These are phyloP conservation scores for Drosophila insularis DNA, from an alignment of 1,140 invertebrate genomes.

Conservation along the genomic window DNA sequence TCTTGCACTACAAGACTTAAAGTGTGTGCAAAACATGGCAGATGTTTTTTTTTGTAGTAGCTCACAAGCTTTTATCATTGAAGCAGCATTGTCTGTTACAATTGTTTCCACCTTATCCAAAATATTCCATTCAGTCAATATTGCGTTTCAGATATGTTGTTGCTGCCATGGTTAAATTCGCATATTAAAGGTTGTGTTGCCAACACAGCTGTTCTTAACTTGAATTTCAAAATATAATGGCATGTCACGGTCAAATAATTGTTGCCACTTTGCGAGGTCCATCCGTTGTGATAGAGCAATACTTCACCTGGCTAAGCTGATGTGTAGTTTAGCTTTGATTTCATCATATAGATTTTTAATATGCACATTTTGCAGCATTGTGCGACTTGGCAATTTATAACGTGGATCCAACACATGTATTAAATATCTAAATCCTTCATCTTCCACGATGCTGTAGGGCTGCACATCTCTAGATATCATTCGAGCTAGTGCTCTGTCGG, in stretches of 20 bases:
- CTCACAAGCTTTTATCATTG: too few species aligned
- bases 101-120: too few species aligned
- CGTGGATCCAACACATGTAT: slow-evolving; percentile 23
- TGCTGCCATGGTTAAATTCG: slow-evolving; percentile 1
- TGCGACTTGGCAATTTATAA: slow-evolving; percentile 22
- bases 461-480: slow-evolving; percentile 31
- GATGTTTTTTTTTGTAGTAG: too few species aligned
- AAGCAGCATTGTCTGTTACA: too few species aligned
- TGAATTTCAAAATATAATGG: neutral
- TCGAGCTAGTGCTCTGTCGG: slow-evolving; percentile 16
- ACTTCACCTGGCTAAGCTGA: slow-evolving; percentile 10
- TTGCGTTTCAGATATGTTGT: neutral
- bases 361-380: slow-evolving; percentile 20
- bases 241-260: slow-evolving; percentile 2
- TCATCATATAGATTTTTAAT: slow-evolving; percentile 16
- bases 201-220: neutral
- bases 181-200: neutral
- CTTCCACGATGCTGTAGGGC: slow-evolving; percentile 26
- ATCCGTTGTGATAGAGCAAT: slow-evolving; percentile 21
- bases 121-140: too few species aligned
- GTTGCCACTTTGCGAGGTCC: neutral
- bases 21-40: too few species aligned
- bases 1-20: too few species aligned
- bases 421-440: slow-evolving; percentile 17
- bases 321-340: slow-evolving; percentile 16